Conservation (phyloP, 1,140 invertebrate species). For the Meloidogyne chitwoodi region DNA sequence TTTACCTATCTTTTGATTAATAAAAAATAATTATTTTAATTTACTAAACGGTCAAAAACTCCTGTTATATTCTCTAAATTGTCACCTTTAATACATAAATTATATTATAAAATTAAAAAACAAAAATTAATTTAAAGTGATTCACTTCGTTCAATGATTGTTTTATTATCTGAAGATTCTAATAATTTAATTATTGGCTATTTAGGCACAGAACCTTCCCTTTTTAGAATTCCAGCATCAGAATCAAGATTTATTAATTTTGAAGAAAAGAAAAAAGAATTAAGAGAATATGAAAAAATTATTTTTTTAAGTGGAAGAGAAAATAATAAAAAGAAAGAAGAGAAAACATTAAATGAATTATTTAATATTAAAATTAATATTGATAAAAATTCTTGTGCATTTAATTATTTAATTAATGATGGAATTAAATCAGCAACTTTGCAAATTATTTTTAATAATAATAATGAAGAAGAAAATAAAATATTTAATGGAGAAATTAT, state of each 20-base stretch:
- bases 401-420: constrained; percentile 29
- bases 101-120: background rate
- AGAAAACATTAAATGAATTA: background rate
- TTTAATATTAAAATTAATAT: constrained; percentile 20
- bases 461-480: background rate
- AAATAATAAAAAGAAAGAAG: background rate
- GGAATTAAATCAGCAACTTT: constrained; percentile 46
- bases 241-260: constrained; percentile 45
- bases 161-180: constrained; percentile 37
- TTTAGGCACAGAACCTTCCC: constrained; percentile 44
- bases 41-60: too few species aligned
- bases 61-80: too few species aligned
- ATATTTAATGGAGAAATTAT: background rate
- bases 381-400: constrained; percentile 34
- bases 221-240: constrained; percentile 51
- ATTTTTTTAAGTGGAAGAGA: constrained; percentile 25
- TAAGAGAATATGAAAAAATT: constrained; percentile 39
- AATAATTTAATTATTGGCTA: constrained; percentile 32
- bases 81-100: too few species aligned
- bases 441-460: background rate
- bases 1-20: too few species aligned
- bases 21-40: too few species aligned
- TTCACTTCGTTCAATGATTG: constrained; percentile 25
- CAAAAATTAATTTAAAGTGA: constrained; percentile 29
- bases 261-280: constrained; percentile 37